Evolutionary conservation across 2,888 invertebrate genomes (phyloP), one percentile per base, ranked within the genome.

Genomic region (Drosophila helvetica): DNA sequence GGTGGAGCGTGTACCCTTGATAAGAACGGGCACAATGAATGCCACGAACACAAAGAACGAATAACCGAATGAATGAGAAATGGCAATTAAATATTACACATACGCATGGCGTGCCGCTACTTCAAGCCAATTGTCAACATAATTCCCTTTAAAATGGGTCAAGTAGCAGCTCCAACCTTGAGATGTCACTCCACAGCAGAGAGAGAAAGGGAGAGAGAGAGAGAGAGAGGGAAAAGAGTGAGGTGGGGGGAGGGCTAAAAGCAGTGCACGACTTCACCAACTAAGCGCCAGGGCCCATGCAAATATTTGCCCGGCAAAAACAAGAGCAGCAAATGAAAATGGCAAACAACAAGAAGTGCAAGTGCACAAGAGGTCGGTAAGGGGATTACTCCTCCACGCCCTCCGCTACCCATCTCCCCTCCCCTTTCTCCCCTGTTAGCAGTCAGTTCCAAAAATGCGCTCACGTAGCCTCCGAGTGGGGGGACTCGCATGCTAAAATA

Each of bases 61-160:
- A 38, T 38, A 38, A 7, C 7, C n/a, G n/a, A 38, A 38, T 38
- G 38, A 38, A 47, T 19, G 57, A 38, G 42, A 47, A 50, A 25
- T 42, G 58, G 56, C 75, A 77, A 78, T 75, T 77, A 77, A 59
- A 66, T 50, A 72, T 78, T 65, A 69, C 75, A 53, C 64, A 79
- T 75, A 74, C 69, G 79, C 64, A 68, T 42, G 7, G 66, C 18
- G 17, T 2, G 38, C 55, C 43, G 53, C 52, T 51, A 22, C 18
- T 6, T 55, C 58, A 38, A 7, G 27, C 17, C 22, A 25, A n/a
- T 33, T 53, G 19, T 19, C n/a, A 38, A 7, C 1, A n/a, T 38
- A 38, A n/a, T 15, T 22, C 22, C 15, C 18, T 42, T 4, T 22
- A 3, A 15, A 48, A 19, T 18, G 51, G 38, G 50, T 52, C 50